Conservation (phyloP, 1,140 invertebrate species). For the Coenobita brevimanus region DNA sequence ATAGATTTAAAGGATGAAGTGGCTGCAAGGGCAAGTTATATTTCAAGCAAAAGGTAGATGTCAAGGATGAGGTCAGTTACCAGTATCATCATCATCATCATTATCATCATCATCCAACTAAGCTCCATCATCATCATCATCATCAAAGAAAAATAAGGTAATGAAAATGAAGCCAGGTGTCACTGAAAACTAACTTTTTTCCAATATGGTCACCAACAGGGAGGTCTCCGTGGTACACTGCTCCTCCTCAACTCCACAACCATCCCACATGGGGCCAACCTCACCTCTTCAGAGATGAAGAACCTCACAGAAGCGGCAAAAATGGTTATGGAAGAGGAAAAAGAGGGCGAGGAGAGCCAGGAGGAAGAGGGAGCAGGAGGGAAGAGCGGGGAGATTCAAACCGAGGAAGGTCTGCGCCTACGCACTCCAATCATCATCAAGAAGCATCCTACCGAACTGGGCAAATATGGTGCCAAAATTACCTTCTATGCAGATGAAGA, state of each 20-base stretch:
- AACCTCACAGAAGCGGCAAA: conserved; percentile 52
- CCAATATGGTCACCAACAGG: conserved; percentile 38
- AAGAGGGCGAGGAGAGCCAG: conserved; percentile 4
- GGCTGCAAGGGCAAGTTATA: too few species aligned
- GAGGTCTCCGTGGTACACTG: conserved; percentile 59
- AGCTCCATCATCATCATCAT: too few species aligned
- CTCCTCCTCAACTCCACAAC: conserved; percentile 42
- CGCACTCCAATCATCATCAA: conserved; percentile 49
- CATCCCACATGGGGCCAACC: conserved; percentile 1
- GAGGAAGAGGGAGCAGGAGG: conserved; percentile 5
- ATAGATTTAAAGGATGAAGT: too few species aligned
- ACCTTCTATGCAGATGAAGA: conserved; percentile 46
- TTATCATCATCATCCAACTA: too few species aligned
- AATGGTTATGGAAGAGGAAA: conserved; percentile 49
- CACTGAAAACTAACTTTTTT: too few species aligned
- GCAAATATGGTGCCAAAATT: conserved; percentile 62
- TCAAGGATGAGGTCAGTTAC: too few species aligned
- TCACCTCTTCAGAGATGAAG: conserved; percentile 31
- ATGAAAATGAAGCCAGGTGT: too few species aligned
- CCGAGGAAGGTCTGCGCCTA: conserved; percentile 41
- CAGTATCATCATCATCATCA: too few species aligned
- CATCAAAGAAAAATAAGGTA: too few species aligned
- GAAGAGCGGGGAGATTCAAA: not conserved
- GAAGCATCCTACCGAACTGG: conserved; percentile 47
- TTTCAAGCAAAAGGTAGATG: too few species aligned